Percentiles rank a stretch among this genome's conserved stretches.
These are phyloP conservation scores for Clarias magur DNA, from an alignment of 2,113 vertebrate genomes.

Conservation along the genomic window DNA sequence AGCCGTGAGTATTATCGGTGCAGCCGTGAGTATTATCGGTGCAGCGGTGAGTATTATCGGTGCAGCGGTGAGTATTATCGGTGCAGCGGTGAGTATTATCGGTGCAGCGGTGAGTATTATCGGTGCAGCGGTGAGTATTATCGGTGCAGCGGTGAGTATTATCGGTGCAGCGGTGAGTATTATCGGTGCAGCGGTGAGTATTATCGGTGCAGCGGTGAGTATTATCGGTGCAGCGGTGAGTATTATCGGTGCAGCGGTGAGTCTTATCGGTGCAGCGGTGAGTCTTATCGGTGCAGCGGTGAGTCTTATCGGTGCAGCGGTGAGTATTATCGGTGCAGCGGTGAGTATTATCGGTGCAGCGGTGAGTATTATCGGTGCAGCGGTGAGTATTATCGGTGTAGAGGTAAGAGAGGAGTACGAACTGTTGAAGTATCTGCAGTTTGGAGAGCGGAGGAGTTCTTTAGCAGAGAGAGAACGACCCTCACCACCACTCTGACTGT, in stretches of 20 bases:
- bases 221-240: not conserved
- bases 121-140: not conserved
- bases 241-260: not conserved
- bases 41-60: not conserved
- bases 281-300: not conserved
- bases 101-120: no score
- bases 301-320: not conserved
- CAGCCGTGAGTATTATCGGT: no score
- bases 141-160: no score
- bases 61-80: no score
- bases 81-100: not conserved
- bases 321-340: not conserved
- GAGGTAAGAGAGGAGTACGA: conserved; percentile 54
- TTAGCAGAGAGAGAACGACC: conserved; percentile 78
- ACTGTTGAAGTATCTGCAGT: conserved; percentile 96
- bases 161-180: not conserved
- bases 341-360: not conserved
- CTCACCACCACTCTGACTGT: conserved; percentile 75
- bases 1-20: no score
- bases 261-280: no score
- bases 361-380: not conserved
- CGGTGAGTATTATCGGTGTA: not conserved
- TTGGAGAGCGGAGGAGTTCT: conserved; percentile 88
- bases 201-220: not conserved
- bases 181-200: no score